Conservation (phyloP, 2,888 invertebrate genomes). For the Chironomus riparius region DNA sequence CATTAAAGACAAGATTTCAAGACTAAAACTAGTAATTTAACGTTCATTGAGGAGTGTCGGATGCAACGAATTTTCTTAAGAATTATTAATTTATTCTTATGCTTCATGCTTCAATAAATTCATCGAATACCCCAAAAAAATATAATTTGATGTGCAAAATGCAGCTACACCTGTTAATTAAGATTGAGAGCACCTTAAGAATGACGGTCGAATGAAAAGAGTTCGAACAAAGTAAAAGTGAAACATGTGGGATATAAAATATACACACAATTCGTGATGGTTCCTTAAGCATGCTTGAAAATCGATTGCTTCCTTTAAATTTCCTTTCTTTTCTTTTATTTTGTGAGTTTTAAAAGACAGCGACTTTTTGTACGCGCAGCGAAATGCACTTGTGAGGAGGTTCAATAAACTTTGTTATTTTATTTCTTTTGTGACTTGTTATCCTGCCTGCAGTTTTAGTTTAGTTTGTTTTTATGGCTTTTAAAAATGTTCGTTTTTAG, state of each 20-base stretch:
- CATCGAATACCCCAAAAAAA: background rate
- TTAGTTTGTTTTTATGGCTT: too few relatives aligned
- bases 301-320: conserved; percentile 20
- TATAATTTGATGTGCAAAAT: background rate
- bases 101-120: too few relatives aligned
- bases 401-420: background rate
- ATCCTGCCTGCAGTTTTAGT: too few relatives aligned
- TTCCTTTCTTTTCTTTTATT: too few relatives aligned
- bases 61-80: background rate
- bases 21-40: background rate
- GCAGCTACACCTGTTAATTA: background rate
- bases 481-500: too few relatives aligned
- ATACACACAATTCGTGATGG: conserved; percentile 5
- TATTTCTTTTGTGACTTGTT: too few relatives aligned
- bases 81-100: background rate
- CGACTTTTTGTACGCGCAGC: background rate
- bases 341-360: background rate
- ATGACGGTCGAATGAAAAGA: background rate
- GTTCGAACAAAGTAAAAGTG: background rate
- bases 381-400: background rate
- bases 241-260: conserved; percentile 6
- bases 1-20: background rate
- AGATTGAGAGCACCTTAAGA: background rate
- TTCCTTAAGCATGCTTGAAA: conserved; percentile 17
- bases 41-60: background rate